A percentile compares a stretch with the other conserved stretches of the same genome.
These are phyloP conservation scores for Anguilla obscura DNA, from an alignment of 2,797 vertebrate genomes.

Conservation along the genomic window DNA sequence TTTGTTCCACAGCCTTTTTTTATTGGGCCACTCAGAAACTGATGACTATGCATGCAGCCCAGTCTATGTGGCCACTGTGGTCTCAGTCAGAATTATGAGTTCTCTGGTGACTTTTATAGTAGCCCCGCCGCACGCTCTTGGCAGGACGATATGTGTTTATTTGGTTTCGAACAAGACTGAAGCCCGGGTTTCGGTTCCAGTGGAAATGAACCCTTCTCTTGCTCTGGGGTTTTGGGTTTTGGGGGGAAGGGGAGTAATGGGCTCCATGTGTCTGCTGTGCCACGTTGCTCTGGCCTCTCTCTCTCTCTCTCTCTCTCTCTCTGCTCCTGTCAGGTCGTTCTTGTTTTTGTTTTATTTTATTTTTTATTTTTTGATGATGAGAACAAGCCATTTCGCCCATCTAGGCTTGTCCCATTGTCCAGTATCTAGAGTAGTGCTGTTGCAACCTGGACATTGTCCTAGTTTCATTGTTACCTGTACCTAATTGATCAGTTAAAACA, in stretches of 20 bases:
- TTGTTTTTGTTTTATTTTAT: neutral
- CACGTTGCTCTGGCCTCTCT: slow-evolving; percentile 40
- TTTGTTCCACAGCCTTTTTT: neutral
- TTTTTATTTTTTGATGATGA: neutral
- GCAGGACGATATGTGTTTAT: slow-evolving; percentile 46
- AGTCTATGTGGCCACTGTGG: slow-evolving; percentile 26
- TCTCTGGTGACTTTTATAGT: slow-evolving; percentile 38
- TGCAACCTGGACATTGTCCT: neutral
- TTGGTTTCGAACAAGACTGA: slow-evolving; percentile 40
- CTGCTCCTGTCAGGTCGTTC: neutral
- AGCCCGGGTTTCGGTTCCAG: slow-evolving; percentile 38
- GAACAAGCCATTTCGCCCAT: neutral
- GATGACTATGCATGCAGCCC: neutral
- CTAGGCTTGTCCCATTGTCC: neutral
- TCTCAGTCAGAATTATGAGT: slow-evolving; percentile 22
- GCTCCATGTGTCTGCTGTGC: slow-evolving; percentile 48
- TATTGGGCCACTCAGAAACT: neutral
- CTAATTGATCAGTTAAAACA: too few species aligned
- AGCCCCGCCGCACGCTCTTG: slow-evolving; percentile 42
- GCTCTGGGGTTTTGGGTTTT: neutral
- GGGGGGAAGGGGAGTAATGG: slow-evolving; percentile 42
- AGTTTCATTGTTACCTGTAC: neutral
- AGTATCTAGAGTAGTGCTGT: neutral
- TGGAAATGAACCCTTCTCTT: slow-evolving; percentile 32
- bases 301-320: neutral